These are phyloP conservation scores for Sinotaia quadrata DNA, from an alignment of 2,888 invertebrate species.

Conservation along the genomic window DNA sequence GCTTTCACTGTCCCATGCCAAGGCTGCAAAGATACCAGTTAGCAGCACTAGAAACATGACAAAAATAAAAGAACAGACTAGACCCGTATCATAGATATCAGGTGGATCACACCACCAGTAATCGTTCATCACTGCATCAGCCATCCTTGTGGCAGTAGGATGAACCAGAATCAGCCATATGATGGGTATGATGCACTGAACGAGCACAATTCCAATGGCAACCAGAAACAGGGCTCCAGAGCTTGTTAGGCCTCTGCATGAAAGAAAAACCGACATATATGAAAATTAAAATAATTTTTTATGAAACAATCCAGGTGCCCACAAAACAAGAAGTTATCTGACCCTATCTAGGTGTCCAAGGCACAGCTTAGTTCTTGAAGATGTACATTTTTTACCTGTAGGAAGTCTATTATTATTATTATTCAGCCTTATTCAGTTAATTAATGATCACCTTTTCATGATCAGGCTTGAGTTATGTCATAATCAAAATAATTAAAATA, in stretches of 20 bases:
- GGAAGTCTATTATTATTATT: too few species aligned
- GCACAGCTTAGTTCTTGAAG: too few species aligned
- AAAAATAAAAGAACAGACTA: constrained; percentile 72
- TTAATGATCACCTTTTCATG: too few species aligned
- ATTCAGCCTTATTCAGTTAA: too few species aligned
- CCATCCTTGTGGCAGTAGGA: constrained; percentile 60
- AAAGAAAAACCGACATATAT: too few species aligned
- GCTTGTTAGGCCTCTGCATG: constrained; percentile 63
- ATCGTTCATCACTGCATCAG: constrained; percentile 45
- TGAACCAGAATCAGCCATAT: constrained; percentile 72
- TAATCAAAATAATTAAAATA: too few species aligned
- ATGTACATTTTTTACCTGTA: neutral
- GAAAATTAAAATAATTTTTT: too few species aligned
- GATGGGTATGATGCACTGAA: constrained; percentile 71
- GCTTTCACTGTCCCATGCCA: constrained; percentile 71
- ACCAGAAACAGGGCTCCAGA: constrained; percentile 67
- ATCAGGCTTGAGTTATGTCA: too few species aligned
- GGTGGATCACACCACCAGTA: constrained; percentile 64
- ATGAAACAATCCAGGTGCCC: too few species aligned
- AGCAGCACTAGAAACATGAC: constrained; percentile 71
- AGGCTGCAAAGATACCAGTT: constrained; percentile 69
- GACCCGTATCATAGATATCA: constrained; percentile 67
- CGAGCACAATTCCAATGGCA: constrained; percentile 60
- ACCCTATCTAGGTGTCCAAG: too few species aligned
- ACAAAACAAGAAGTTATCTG: too few species aligned